Percentiles rank a stretch among this genome's conserved stretches.
Evolutionary conservation across 2,888 invertebrate species (phyloP).

Genomic region (Labia minor): DNA sequence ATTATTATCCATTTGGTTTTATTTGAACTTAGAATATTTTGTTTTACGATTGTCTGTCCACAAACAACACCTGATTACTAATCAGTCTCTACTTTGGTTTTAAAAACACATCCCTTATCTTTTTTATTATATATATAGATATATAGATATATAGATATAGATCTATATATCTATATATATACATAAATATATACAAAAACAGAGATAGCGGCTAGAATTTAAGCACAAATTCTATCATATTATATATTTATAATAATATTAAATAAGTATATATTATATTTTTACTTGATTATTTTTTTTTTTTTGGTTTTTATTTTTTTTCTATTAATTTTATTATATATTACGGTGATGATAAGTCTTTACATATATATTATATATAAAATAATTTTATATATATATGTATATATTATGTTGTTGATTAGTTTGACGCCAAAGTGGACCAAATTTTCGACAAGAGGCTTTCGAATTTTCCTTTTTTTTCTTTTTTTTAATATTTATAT

Average conservation of each 20-base stretch:
- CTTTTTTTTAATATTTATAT: not conserved
- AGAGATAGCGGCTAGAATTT: not conserved
- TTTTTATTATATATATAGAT: not conserved
- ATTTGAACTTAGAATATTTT: not conserved
- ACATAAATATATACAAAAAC: conserved; percentile 13
- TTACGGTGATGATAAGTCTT: not conserved
- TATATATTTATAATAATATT: not conserved
- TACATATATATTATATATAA: not conserved
- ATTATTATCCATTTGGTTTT: not conserved
- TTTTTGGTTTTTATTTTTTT: not conserved
- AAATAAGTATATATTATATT: not conserved
- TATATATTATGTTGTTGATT: not conserved
- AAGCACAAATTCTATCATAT: not conserved
- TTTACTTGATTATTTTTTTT: not conserved
- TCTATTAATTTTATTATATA: not conserved
- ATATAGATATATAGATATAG: not conserved
- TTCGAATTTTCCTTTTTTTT: not conserved
- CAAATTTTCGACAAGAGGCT: not conserved
- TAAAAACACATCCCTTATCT: not conserved
- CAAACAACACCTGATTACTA: conserved; percentile 21
- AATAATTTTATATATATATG: conserved; percentile 1
- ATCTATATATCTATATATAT: not conserved
- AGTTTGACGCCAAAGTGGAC: not conserved
- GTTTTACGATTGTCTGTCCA: conserved; percentile 23
- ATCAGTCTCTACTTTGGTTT: conserved; percentile 25